phyloP scores from a whole-genome alignment of 2,113 vertebrate genomes.

The mouse (Mus musculus) region DNA sequence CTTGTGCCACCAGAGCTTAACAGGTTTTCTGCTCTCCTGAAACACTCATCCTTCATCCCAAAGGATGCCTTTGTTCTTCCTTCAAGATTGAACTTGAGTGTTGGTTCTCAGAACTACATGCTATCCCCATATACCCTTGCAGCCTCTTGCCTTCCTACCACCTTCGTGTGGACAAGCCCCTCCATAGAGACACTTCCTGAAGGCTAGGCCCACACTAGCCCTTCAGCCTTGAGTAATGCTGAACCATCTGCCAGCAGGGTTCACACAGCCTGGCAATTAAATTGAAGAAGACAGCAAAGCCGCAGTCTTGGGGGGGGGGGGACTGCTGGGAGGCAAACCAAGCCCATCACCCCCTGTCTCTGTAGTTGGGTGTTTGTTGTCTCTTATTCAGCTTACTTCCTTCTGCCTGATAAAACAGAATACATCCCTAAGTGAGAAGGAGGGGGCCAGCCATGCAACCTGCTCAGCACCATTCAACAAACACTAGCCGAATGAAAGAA shows the following conservation, averaged over 20 bases:
- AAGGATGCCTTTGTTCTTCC: background rate
- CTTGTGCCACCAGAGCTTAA: background rate
- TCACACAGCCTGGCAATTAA: background rate
- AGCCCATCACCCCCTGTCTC: background rate
- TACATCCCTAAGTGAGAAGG: background rate
- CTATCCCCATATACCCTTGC: background rate
- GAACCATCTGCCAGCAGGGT: background rate
- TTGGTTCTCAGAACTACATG: background rate
- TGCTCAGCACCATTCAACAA: background rate
- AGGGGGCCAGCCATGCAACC: rapidly evolving
- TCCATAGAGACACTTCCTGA: background rate
- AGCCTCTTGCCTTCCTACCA: background rate
- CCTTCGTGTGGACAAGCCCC: rapidly evolving
- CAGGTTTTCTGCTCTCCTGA: background rate
- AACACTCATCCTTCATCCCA: no score
- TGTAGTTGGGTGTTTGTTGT: background rate
- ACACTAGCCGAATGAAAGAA: no score
- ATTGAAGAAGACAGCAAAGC: background rate
- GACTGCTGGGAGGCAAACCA: background rate
- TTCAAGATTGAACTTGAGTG: background rate
- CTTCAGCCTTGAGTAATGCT: background rate
- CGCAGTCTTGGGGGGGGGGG: background rate
- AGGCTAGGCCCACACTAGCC: background rate
- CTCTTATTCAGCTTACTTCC: background rate
- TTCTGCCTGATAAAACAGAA: background rate